Evolutionary conservation across 2,888 invertebrate species (phyloP), one percentile per base, ranked within the genome.

Genomic region (Steromphala cineraria): DNA sequence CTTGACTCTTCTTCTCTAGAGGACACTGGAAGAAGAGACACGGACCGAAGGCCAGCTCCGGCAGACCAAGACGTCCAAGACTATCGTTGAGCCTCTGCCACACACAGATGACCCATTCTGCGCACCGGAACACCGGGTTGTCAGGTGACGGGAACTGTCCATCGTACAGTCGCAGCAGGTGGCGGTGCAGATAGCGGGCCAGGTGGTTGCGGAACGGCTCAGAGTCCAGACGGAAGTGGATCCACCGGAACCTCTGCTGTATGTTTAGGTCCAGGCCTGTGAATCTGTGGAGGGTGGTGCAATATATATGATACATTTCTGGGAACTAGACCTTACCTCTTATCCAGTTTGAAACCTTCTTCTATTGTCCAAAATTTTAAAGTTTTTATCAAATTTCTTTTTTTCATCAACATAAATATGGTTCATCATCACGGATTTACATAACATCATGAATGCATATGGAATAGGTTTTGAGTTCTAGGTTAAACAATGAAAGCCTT

Each of bases 21-120:
- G 93, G 93, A 83, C 92, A 93, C 15, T 85, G 84, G 40, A 92
- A 85, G 83, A 93, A 92, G 75, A 88, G 86, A 71, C 89, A 88
- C 0, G 93, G 93, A 24, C 93, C 93, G 78, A 92, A 89, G 10
- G 90, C 88, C 0, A 91, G 87, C 78, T 92, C 91, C 0, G 89
- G 90, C 67, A 92, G 84, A 8, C 92, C 92, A 21, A 93, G 89
- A 82, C 92, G 92, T 21, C 81, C 85, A 8, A 92, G 85, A 31
- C 92, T 91, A 83, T 92, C 92, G 82, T 92, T 93, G 10, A 92
- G 85, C 36, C 92, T 86, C 86, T 92, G 92, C 92, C 92, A 92
- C 0, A 92, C 89, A 86, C 91, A 91, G 7, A 92, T 86, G 56
- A 92, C 85, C 92, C 92, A 93, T 81, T 92, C 92, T 0, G 91